Conservation (phyloP, 2,113 vertebrate genomes). For the Urocitellus parryii region DNA sequence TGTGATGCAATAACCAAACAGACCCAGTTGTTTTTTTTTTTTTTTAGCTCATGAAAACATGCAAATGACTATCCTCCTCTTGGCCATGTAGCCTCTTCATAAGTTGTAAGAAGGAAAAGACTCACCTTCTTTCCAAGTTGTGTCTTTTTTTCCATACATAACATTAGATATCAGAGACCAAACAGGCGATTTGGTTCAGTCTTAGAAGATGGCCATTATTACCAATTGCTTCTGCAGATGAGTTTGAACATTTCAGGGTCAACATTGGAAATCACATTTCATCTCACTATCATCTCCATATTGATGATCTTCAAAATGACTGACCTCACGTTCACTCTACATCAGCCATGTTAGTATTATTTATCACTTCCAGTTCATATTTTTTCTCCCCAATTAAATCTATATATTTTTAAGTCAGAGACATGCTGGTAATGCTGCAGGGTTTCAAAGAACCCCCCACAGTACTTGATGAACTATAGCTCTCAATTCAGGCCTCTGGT, state of each 20-base stretch:
- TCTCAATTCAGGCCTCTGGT: background rate
- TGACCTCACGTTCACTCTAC: background rate
- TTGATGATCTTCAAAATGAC: background rate
- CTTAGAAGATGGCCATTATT: background rate
- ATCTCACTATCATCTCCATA: background rate
- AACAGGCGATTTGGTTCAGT: background rate
- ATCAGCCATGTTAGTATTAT: background rate
- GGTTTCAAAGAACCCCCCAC: background rate
- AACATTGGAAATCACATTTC: background rate
- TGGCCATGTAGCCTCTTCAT: no score
- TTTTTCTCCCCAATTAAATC: background rate
- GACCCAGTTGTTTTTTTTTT: background rate
- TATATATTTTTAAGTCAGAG: background rate
- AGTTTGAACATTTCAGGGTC: background rate
- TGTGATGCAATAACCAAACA: background rate
- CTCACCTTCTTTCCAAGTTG: background rate
- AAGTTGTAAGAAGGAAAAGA: background rate
- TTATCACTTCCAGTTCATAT: background rate
- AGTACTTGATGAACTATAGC: background rate
- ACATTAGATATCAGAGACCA: background rate
- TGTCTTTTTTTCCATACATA: background rate
- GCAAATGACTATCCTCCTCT: background rate
- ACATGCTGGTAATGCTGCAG: background rate
- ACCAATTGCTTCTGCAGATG: background rate
- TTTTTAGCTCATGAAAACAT: background rate